These are phyloP conservation scores for Pogonomyrmex californicus DNA, from an alignment of 1,140 invertebrate genomes.

Conservation along the genomic window DNA sequence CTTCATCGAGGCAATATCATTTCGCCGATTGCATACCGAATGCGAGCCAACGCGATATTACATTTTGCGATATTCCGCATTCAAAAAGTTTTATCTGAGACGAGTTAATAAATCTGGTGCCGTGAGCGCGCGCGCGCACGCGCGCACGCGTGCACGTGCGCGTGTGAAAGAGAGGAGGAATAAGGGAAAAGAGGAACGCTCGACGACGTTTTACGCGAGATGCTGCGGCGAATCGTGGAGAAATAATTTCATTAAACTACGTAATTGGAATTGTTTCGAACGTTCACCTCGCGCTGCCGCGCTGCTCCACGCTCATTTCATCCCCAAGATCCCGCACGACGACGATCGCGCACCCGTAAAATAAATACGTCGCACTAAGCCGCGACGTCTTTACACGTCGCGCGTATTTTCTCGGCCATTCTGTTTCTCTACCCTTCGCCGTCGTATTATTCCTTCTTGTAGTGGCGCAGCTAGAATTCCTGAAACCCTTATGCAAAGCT, in stretches of 20 bases:
- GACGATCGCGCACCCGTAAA: slow-evolving; percentile 54
- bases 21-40: slow-evolving; percentile 50
- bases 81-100: slow-evolving; percentile 74
- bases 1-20: slow-evolving; percentile 48
- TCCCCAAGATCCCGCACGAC: slow-evolving; percentile 42
- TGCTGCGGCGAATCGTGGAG: slow-evolving; percentile 56
- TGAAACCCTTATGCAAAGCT: slow-evolving; percentile 39
- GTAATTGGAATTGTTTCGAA: slow-evolving; percentile 64
- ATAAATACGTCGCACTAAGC: slow-evolving; percentile 61
- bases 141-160: slow-evolving; percentile 27
- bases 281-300: slow-evolving; percentile 34
- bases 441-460: slow-evolving; percentile 27
- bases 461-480: slow-evolving; percentile 47
- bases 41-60: slow-evolving; percentile 74
- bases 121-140: slow-evolving; percentile 59
- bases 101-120: slow-evolving; percentile 74
- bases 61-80: slow-evolving; percentile 62
- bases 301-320: slow-evolving; percentile 44
- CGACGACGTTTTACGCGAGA: slow-evolving; percentile 52
- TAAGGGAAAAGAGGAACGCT: slow-evolving; percentile 29
- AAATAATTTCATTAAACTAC: slow-evolving; percentile 64
- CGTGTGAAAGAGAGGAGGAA: background rate
- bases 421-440: slow-evolving; percentile 36
- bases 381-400: slow-evolving; percentile 61
- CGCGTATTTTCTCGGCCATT: slow-evolving; percentile 64